These are phyloP conservation scores for Pimpla rufipes DNA, from an alignment of 2,888 invertebrate species.

Conservation along the genomic window DNA sequence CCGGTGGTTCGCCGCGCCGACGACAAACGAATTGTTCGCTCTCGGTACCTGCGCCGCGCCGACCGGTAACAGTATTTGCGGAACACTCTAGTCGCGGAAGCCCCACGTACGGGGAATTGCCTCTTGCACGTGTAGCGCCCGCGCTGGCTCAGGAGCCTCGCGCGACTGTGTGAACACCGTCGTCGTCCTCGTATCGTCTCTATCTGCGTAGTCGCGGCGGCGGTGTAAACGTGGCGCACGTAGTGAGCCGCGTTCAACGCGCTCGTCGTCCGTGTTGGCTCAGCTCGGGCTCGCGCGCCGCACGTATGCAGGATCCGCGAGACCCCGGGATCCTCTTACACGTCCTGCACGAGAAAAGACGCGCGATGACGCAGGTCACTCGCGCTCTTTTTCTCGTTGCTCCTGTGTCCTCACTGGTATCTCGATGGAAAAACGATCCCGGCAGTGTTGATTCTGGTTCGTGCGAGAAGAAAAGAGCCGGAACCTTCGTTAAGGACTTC, in stretches of 20 bases:
- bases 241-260: no score
- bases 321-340: neutral
- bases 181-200: constrained; percentile 17
- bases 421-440: neutral
- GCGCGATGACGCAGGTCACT: neutral
- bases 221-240: constrained; percentile 23
- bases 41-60: constrained; percentile 45
- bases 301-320: neutral
- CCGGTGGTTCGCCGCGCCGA: constrained; percentile 38
- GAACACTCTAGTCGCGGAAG: constrained; percentile 74
- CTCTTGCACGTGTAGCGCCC: constrained; percentile 52
- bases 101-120: constrained; percentile 65
- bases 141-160: constrained; percentile 43
- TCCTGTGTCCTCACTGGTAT: neutral
- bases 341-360: constrained; percentile 14
- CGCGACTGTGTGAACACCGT: constrained; percentile 46
- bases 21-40: constrained; percentile 74
- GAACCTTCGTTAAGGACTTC: neutral
- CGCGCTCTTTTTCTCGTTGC: constrained; percentile 2
- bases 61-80: constrained; percentile 79
- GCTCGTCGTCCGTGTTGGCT: no score
- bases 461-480: neutral
- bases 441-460: neutral
- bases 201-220: constrained; percentile 19
- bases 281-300: no score